Percentiles rank a stretch among this genome's conserved stretches.
Evolutionary conservation across 2,113 vertebrate genomes (phyloP).

Genomic region (Python bivittatus): DNA sequence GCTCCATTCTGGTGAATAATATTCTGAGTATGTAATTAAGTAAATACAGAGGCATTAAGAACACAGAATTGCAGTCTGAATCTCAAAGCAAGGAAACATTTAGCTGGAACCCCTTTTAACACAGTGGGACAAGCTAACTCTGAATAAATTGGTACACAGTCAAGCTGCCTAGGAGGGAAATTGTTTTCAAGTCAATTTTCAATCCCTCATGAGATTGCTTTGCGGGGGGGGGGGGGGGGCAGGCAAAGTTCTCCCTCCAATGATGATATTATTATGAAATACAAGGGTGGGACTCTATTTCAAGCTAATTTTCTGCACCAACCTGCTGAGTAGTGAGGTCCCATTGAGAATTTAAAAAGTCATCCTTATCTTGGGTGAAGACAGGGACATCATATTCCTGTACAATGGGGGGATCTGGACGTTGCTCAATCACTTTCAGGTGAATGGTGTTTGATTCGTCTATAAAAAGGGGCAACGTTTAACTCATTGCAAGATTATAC

Average conservation of each 20-base stretch:
- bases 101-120: background rate
- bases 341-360: constrained; percentile 93
- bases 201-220: background rate
- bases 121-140: background rate
- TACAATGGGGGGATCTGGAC: constrained; percentile 86
- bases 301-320: background rate
- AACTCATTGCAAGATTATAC: background rate
- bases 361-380: constrained; percentile 92
- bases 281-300: background rate
- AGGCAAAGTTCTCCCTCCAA: background rate
- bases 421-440: constrained; percentile 90
- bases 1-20: background rate
- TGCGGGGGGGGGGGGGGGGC: background rate
- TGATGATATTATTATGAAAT: background rate
- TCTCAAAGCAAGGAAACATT: background rate
- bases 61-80: background rate
- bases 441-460: constrained; percentile 97
- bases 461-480: constrained; percentile 40
- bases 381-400: constrained; percentile 96
- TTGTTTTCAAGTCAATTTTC: background rate
- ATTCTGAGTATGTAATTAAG: background rate
- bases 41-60: background rate
- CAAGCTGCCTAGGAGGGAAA: background rate
- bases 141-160: background rate
- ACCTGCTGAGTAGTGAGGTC: constrained; percentile 98